Base-by-base conservation (phyloP, 53 echinoderm and acorn worm genomes). In the Temnopleurus reevesii region DNA sequence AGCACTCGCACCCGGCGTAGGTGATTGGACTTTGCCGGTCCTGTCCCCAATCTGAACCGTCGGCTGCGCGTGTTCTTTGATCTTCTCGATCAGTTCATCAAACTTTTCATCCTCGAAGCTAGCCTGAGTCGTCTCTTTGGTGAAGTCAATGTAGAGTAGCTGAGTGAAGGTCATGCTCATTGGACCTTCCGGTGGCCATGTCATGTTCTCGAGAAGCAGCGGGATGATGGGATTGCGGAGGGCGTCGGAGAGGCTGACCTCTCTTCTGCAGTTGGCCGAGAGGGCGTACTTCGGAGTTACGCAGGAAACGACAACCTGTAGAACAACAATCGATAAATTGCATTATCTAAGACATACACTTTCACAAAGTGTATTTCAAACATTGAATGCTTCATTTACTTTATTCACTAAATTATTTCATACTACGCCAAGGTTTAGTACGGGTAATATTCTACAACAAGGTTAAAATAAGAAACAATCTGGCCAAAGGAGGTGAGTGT, bases 161-260 rank as follows among this genome's bases (percentile, higher is more conserved):
- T 95, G 92, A 12, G 93, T 92, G 47, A 97, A 95, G 54, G 97
- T 93, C 95, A 97, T 97, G 84, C 95, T 95, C 97, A 97, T 97
- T 60, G 97, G 97, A 8, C 97, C 97, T 81, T 95, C 93, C 1
- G 95, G 97, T 21, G 97, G 95, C 97, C 97, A 97, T 10, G 95
- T 89, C 93, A 95, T 95, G 19, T 86, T 55, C 33, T 91, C 81
- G 53, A 95, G 76, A 46, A 97, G 82, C 4, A 97, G 80, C 13
- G 95, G 97, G 18, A 97, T 94, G 91, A 97, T 93, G 31, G 97
- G 97, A 81, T 95, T 95, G 4, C 94, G 92, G 15, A 97, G 93
- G 27, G 95, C 95, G 83, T 97, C 97, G n/a, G 97, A 92, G 44
- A 97, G 93, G 61, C 97, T 95, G 17, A 97, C 95, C 76, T 97